These are phyloP conservation scores for Ellobius talpinus DNA, from an alignment of 2,113 vertebrate genomes.

Conservation along the genomic window DNA sequence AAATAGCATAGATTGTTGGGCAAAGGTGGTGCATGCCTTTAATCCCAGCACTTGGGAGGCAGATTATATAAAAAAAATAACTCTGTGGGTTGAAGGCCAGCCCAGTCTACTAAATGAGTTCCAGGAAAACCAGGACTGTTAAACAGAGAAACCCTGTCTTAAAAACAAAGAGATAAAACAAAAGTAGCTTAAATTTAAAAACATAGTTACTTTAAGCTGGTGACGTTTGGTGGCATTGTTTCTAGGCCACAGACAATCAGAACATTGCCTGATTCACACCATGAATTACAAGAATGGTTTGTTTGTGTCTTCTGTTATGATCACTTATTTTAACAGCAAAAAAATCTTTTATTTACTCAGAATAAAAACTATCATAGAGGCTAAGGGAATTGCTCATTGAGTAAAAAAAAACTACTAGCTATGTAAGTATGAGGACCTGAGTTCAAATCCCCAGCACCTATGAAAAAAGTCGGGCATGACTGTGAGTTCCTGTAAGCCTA, in stretches of 20 bases:
- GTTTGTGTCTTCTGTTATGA: not conserved
- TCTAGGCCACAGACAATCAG: conserved; percentile 16
- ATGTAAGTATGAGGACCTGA: not conserved
- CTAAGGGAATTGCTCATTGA: not conserved
- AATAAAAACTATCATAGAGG: not conserved
- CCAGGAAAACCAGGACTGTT: not conserved
- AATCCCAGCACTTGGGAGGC: not conserved
- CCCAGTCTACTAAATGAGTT: not conserved
- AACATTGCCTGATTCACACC: not conserved
- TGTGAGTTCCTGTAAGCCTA: not conserved
- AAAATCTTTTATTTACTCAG: not conserved
- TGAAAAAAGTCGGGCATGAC: not conserved
- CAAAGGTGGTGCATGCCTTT: not conserved
- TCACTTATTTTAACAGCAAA: not conserved
- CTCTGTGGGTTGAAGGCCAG: not conserved
- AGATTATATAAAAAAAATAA: too few species aligned
- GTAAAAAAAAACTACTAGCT: not conserved
- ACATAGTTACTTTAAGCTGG: conserved; percentile 3
- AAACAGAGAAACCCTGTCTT: not conserved
- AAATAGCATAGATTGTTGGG: not conserved
- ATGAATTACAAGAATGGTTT: not conserved
- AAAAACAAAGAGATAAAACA: not conserved
- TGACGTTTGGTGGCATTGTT: not conserved
- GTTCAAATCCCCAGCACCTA: not conserved
- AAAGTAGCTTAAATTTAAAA: not conserved